Percentiles rank a stretch among this genome's conserved stretches.
phyloP scores from a whole-genome alignment of 2,797 vertebrate genomes.

The Chelon labrosus region DNA sequence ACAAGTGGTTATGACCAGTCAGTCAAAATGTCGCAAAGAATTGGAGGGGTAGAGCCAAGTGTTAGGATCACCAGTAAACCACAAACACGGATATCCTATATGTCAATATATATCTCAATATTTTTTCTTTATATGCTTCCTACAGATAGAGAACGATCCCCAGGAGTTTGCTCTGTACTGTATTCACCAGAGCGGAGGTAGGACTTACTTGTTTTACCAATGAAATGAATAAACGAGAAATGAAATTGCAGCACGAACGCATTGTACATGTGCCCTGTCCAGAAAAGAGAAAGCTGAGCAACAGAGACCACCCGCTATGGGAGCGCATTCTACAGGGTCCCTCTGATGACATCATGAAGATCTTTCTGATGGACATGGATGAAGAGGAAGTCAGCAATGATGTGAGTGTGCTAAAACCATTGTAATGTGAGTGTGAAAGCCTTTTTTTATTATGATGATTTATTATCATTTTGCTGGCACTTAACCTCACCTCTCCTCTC shows the following conservation, averaged over 20 bases:
- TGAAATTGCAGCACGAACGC: neutral
- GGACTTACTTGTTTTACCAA: neutral
- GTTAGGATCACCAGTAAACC: no score
- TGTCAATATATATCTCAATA: no score
- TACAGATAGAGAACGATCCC: constrained; percentile 79
- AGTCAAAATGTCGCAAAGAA: no score
- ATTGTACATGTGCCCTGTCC: constrained; percentile 18
- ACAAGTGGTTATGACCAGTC: no score
- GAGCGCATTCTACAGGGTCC: constrained; percentile 93
- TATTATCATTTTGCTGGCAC: neutral
- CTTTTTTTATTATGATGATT: neutral
- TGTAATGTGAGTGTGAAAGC: no score
- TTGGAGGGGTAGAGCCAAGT: no score
- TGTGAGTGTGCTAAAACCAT: constrained; percentile 74
- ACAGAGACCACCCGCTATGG: constrained; percentile 89
- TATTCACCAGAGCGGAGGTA: constrained; percentile 80
- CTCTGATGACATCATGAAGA: constrained; percentile 89
- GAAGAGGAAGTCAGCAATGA: constrained; percentile 93
- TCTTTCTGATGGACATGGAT: constrained; percentile 93
- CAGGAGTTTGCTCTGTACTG: constrained; percentile 81
- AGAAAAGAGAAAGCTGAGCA: constrained; percentile 87
- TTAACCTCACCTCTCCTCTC: no score
- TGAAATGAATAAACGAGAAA: neutral
- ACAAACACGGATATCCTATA: no score
- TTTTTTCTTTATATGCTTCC: neutral